Evolutionary conservation across 2,113 vertebrate genomes (phyloP).

Genomic region (Taurulus bubalis): DNA sequence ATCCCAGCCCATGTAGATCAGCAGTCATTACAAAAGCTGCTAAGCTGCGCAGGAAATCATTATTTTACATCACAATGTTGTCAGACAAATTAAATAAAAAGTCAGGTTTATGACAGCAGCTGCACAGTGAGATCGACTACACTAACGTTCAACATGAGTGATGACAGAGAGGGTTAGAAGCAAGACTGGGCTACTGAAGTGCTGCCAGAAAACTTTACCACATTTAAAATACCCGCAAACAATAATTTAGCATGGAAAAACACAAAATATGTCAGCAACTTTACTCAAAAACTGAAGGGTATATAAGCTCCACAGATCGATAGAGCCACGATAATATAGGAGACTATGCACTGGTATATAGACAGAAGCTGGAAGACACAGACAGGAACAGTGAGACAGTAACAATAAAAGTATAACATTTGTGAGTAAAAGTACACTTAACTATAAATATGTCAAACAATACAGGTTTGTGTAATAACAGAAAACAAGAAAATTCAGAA

Average conservation of each 20-base stretch:
- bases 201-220: not conserved
- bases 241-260: not conserved
- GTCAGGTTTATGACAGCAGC: not conserved
- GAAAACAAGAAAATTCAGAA: constrained; percentile 27
- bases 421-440: constrained; percentile 75
- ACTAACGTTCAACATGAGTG: not conserved
- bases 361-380: not conserved
- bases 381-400: not conserved
- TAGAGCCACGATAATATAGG: not conserved
- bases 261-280: not conserved
- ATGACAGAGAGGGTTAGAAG: not conserved
- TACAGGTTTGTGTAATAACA: constrained; percentile 44
- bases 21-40: not conserved
- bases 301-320: not conserved
- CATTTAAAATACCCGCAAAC: not conserved
- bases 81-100: not conserved
- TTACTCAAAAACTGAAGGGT: not conserved
- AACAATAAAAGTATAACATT: constrained; percentile 77
- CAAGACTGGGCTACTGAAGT: not conserved
- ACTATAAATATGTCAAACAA: constrained; percentile 81
- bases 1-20: not conserved
- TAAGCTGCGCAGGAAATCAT: not conserved
- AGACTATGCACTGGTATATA: not conserved
- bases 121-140: not conserved
- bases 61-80: not conserved